Conservation (phyloP, 1,140 invertebrate species). For the Wiebesia pumilae region DNA sequence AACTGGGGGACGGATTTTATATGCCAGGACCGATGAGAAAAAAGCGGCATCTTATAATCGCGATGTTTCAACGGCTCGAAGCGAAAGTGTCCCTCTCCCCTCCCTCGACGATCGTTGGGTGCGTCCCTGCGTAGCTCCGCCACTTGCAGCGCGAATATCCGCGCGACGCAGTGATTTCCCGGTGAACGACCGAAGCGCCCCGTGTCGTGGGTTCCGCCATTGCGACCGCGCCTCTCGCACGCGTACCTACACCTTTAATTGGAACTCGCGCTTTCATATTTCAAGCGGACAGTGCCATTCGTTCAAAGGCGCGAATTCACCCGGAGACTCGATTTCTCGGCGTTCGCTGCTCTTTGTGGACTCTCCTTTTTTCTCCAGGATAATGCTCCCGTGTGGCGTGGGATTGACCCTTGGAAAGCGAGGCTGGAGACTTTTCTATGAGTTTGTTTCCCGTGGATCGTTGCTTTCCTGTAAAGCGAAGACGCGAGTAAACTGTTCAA, state of each 20-base stretch:
- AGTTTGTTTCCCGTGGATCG: too few relatives aligned
- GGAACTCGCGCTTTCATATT: slow-evolving; percentile 14
- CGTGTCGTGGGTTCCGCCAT: slow-evolving; percentile 27
- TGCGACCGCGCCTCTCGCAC: slow-evolving; percentile 35
- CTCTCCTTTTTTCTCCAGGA: too few relatives aligned
- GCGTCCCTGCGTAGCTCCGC: neutral
- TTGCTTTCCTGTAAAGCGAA: too few relatives aligned
- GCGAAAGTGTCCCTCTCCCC: slow-evolving; percentile 7
- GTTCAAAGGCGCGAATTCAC: neutral
- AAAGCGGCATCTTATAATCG: neutral
- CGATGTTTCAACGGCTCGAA: neutral
- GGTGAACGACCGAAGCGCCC: slow-evolving; percentile 27
- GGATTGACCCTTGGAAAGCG: too few relatives aligned
- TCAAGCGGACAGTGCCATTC: neutral
- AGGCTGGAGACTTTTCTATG: too few relatives aligned
- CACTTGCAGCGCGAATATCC: slow-evolving; percentile 8
- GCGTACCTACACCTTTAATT: slow-evolving; percentile 13
- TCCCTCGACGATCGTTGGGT: neutral
- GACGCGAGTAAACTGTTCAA: too few relatives aligned
- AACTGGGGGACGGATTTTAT: neutral
- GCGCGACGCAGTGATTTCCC: neutral
- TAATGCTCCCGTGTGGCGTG: too few relatives aligned
- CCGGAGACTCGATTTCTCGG: too few relatives aligned
- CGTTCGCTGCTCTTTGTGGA: too few relatives aligned
- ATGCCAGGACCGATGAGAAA: neutral